phyloP scores from a whole-genome alignment of 2,113 vertebrate genomes.

The Vulpes vulpes region DNA sequence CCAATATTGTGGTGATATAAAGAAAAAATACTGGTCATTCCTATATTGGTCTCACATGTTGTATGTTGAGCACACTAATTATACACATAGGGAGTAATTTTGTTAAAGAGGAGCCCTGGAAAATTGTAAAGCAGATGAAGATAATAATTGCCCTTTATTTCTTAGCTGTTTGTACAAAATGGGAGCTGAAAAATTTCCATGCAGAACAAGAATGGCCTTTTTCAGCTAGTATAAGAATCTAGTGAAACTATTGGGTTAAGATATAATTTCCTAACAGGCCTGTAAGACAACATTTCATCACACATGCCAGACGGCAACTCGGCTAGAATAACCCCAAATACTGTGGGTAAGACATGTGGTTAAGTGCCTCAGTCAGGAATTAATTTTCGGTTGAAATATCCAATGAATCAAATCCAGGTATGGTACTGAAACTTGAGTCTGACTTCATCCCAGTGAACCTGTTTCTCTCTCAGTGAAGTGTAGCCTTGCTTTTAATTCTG shows the following conservation, averaged over 20 bases:
- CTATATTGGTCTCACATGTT: background rate
- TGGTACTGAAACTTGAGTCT: background rate
- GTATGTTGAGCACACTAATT: background rate
- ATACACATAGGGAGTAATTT: background rate
- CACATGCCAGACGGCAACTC: background rate
- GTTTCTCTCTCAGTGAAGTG: background rate
- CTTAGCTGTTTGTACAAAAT: constrained; percentile 26
- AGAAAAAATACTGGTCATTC: background rate
- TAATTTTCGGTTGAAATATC: background rate
- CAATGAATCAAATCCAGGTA: background rate
- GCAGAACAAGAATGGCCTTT: background rate
- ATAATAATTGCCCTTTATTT: constrained; percentile 22
- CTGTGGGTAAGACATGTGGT: background rate
- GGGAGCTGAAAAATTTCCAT: background rate
- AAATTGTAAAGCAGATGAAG: constrained; percentile 19
- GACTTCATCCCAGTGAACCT: background rate
- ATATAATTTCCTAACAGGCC: background rate
- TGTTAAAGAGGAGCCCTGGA: constrained; percentile 23
- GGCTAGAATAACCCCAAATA: background rate
- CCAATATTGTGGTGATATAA: background rate
- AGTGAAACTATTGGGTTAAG: constrained; percentile 2
- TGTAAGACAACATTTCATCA: background rate
- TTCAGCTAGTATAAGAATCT: background rate
- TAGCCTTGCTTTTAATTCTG: background rate
- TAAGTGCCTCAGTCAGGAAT: background rate